A percentile compares a stretch with the other conserved stretches of the same genome.
These are phyloP conservation scores for Apodemia duryi DNA, from an alignment of 2,888 invertebrate species.

Conservation along the genomic window DNA sequence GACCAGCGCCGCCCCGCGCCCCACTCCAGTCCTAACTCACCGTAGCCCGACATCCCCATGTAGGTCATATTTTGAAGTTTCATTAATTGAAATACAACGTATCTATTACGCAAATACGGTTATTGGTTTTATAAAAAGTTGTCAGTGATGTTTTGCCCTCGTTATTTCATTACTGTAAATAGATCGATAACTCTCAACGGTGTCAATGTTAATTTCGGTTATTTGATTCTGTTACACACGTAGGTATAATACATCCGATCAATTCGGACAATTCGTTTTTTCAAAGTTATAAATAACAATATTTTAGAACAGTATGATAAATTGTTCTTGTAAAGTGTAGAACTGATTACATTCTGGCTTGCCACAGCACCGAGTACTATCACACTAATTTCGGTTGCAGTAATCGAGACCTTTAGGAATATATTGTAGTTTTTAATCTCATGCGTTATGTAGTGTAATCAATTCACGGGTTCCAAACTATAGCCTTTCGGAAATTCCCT, in stretches of 20 bases:
- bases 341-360: too few species aligned
- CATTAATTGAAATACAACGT: background rate
- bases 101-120: background rate
- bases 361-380: too few species aligned
- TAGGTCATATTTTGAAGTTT: slow-evolving; percentile 5
- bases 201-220: background rate
- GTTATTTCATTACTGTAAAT: background rate
- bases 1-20: background rate
- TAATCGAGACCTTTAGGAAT: too few species aligned
- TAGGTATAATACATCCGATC: background rate
- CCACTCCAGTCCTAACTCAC: background rate
- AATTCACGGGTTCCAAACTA: too few species aligned
- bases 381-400: too few species aligned
- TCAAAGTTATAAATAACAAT: background rate
- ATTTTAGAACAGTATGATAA: background rate
- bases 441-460: too few species aligned
- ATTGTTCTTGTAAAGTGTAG: background rate
- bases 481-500: too few species aligned
- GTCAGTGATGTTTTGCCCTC: background rate
- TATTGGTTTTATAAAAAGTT: slow-evolving; percentile 2
- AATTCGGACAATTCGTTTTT: background rate
- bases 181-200: background rate
- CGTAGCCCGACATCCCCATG: background rate
- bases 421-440: too few species aligned
- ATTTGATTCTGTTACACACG: background rate